These are phyloP conservation scores for Syngnathus scovelli DNA, from an alignment of 2,113 vertebrate genomes.

Conservation along the genomic window DNA sequence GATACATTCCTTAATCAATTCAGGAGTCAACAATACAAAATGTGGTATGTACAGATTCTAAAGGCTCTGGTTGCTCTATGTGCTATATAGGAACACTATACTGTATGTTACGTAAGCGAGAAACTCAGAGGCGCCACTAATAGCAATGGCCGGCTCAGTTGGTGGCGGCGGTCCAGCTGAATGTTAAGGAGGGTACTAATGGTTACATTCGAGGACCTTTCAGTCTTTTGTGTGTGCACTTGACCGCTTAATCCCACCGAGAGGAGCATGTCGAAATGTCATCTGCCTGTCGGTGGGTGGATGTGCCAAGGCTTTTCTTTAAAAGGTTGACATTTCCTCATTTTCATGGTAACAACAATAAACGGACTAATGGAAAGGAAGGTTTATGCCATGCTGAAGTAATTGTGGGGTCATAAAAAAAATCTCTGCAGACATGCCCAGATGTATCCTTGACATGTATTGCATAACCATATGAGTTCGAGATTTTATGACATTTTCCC, in stretches of 20 bases:
- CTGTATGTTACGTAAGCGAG: constrained; percentile 17
- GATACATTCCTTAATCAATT: not conserved
- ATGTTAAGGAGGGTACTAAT: constrained; percentile 28
- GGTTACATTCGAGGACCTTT: constrained; percentile 13
- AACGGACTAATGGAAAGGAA: constrained; percentile 9
- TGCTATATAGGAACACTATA: not conserved
- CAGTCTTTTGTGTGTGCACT: constrained; percentile 3
- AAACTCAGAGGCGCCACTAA: constrained; percentile 36
- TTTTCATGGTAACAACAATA: not conserved
- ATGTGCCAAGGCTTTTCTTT: constrained; percentile 36
- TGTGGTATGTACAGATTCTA: not conserved
- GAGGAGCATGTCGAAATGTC: constrained; percentile 34
- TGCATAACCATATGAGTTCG: not conserved
- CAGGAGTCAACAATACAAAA: not conserved
- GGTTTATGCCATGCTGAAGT: constrained; percentile 16
- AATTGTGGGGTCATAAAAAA: not conserved
- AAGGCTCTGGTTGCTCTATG: not conserved
- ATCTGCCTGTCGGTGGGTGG: constrained; percentile 32
- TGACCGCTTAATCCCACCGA: not conserved
- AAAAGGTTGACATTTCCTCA: constrained; percentile 24
- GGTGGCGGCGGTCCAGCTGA: constrained; percentile 32
- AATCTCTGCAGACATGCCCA: no score
- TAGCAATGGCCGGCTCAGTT: constrained; percentile 28
- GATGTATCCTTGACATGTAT: not conserved
- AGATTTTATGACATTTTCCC: not conserved